Evolutionary conservation across 2,888 invertebrate species (phyloP).

Genomic region (Julus scanicus): DNA sequence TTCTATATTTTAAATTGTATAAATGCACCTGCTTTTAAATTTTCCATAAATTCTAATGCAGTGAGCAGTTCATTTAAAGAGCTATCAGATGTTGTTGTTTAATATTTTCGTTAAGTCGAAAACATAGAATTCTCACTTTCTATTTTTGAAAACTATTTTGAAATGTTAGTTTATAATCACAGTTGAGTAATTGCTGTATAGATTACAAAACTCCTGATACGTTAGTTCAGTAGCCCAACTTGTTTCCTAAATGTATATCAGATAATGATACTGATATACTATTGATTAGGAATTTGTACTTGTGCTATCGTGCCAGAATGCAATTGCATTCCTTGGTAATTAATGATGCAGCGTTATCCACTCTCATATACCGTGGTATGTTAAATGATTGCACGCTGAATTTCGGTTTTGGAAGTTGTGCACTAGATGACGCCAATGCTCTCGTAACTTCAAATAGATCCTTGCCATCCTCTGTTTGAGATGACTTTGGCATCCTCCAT

Average conservation of each 20-base stretch:
- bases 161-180: background rate
- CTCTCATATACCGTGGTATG: background rate
- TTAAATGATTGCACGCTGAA: background rate
- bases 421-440: slow-evolving; percentile 3
- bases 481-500: background rate
- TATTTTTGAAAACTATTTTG: background rate
- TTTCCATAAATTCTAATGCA: too few species aligned
- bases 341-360: background rate
- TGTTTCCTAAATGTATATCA: background rate
- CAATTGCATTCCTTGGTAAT: background rate
- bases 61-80: too few species aligned
- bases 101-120: too few species aligned
- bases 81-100: too few species aligned
- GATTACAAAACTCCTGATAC: background rate
- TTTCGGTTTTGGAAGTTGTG: background rate
- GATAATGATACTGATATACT: background rate
- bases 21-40: too few species aligned
- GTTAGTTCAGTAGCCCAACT: background rate
- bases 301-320: background rate
- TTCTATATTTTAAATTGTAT: too few species aligned
- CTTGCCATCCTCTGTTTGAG: background rate
- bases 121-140: background rate
- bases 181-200: background rate
- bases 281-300: background rate
- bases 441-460: background rate